Conservation (phyloP, 2,113 vertebrate species). For the Myocastor coypus region DNA sequence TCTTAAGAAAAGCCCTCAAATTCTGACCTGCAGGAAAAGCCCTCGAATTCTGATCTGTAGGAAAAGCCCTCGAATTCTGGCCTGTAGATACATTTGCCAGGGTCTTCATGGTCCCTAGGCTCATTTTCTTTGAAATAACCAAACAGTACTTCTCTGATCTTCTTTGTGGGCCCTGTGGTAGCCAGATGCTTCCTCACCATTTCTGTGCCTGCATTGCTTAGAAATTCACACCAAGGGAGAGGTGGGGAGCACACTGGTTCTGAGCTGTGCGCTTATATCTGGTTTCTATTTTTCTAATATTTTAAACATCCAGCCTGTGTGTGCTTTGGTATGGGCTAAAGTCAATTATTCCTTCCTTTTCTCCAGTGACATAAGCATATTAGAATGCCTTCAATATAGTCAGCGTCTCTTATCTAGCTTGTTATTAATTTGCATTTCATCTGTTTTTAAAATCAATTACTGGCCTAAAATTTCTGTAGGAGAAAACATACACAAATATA, state of each 20-base stretch:
- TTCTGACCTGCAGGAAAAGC: conserved; percentile 32
- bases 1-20: neutral
- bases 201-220: neutral
- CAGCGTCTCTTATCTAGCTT: neutral
- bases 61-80: neutral
- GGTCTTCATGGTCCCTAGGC: neutral
- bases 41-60: neutral
- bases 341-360: neutral
- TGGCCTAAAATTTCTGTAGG: neutral
- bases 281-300: neutral
- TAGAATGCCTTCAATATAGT: neutral
- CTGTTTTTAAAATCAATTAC: conserved; percentile 20
- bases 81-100: neutral
- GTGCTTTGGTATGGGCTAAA: neutral
- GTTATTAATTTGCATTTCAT: neutral
- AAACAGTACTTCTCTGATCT: neutral
- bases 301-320: neutral
- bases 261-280: neutral
- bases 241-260: neutral
- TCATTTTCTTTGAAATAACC: conserved; percentile 3
- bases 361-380: neutral
- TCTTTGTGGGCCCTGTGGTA: neutral
- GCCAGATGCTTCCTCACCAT: neutral
- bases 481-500: neutral
- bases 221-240: neutral